A percentile compares a stretch with the other conserved stretches of the same genome.
phyloP scores from a whole-genome alignment of 2,888 invertebrate species.

The Anagyrus pseudococci region DNA sequence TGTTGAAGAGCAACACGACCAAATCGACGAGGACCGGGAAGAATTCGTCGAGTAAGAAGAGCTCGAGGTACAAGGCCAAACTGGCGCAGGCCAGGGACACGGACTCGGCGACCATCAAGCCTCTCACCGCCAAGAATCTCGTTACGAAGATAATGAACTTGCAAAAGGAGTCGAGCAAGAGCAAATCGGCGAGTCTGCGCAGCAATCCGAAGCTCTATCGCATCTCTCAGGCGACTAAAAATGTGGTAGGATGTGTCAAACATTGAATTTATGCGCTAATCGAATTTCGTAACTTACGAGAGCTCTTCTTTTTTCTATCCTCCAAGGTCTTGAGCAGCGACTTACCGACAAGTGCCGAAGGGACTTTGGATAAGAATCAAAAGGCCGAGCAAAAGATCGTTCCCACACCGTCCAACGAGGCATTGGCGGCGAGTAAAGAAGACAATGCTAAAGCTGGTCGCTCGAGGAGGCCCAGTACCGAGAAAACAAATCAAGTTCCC shows the following conservation, averaged over 20 bases:
- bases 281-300: too few species aligned
- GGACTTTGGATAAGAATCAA: neutral
- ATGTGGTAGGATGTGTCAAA: conserved; percentile 8
- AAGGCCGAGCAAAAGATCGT: conserved; percentile 2
- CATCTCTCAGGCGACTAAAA: conserved; percentile 2
- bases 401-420: conserved; percentile 10
- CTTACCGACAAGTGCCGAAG: neutral
- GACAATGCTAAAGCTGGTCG: neutral
- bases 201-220: conserved; percentile 20
- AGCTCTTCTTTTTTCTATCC: too few species aligned
- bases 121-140: conserved; percentile 10
- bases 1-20: conserved; percentile 7
- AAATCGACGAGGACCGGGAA: conserved; percentile 5
- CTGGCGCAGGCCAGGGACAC: neutral
- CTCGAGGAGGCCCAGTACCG: neutral
- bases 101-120: neutral
- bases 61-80: conserved; percentile 1
- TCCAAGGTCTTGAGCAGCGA: too few species aligned
- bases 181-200: conserved; percentile 5
- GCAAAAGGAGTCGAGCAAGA: conserved; percentile 22
- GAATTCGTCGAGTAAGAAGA: conserved; percentile 6
- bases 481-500: conserved; percentile 12
- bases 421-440: conserved; percentile 10
- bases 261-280: too few species aligned
- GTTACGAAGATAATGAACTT: conserved; percentile 24